Evolutionary conservation across 2,113 vertebrate genomes (phyloP).

Genomic region (Acanthochromis polyacanthus): DNA sequence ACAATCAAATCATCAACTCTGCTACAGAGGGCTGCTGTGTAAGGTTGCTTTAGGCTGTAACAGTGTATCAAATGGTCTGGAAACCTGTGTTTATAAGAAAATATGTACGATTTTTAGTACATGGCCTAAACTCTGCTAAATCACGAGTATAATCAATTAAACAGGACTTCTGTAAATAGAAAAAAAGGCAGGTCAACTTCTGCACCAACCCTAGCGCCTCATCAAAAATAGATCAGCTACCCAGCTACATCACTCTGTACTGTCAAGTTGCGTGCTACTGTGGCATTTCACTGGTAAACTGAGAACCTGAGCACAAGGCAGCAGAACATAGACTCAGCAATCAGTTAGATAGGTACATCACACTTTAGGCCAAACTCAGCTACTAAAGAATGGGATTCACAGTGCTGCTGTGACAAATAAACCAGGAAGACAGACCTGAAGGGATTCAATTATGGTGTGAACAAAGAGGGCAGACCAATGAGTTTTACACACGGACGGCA

Average conservation of each 20-base stretch:
- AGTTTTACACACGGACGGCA: background rate
- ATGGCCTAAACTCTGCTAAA: constrained; percentile 10
- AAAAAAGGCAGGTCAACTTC: background rate
- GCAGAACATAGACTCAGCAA: background rate
- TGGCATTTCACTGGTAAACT: constrained; percentile 11
- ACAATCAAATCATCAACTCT: background rate
- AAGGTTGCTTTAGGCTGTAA: background rate
- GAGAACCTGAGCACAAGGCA: constrained; percentile 27
- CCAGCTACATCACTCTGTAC: constrained; percentile 7
- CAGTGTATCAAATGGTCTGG: background rate
- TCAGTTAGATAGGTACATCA: background rate
- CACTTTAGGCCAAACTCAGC: background rate
- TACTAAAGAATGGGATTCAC: constrained; percentile 13
- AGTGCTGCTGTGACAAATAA: constrained; percentile 22
- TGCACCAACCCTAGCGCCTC: background rate
- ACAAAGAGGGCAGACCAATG: background rate
- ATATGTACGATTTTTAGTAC: too few species aligned
- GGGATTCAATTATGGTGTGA: background rate
- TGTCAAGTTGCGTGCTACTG: constrained; percentile 3
- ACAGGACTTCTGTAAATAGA: background rate
- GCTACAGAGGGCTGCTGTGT: background rate
- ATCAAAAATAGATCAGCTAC: constrained; percentile 34
- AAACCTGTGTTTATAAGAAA: background rate
- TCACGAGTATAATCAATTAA: background rate
- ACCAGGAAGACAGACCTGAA: constrained; percentile 8